Evolutionary conservation across 2,113 vertebrate genomes (phyloP).

Genomic region (Megaleporinus macrocephalus): DNA sequence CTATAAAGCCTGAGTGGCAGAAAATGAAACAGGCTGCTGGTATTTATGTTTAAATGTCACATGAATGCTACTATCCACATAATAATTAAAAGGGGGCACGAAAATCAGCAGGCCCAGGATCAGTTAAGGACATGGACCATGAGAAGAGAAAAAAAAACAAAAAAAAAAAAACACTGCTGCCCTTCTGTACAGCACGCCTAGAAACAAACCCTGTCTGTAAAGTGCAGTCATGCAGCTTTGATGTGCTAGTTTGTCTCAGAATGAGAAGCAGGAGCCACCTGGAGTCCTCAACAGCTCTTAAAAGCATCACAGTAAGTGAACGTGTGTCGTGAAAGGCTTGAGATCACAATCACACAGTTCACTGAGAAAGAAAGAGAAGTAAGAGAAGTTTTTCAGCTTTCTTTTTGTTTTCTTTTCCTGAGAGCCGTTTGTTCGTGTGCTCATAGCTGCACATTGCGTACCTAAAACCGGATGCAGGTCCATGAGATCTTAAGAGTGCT

Average conservation of each 20-base stretch:
- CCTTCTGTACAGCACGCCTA: no score
- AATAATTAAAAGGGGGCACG: no score
- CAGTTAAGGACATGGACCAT: no score
- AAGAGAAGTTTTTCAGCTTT: no score
- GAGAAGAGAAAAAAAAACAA: background rate
- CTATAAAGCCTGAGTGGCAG: no score
- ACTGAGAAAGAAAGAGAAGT: background rate
- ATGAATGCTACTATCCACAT: background rate
- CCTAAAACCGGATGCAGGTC: background rate
- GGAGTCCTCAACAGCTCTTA: background rate
- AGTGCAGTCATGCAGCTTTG: no score
- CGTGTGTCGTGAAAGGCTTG: slow-evolving; percentile 60
- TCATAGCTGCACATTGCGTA: background rate
- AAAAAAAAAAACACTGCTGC: no score
- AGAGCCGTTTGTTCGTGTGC: background rate
- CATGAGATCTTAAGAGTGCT: no score
- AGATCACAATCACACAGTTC: background rate
- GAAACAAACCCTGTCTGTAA: no score
- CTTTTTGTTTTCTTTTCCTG: background rate
- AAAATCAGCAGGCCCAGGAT: no score
- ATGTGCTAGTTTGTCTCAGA: background rate
- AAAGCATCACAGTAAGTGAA: slow-evolving; percentile 63
- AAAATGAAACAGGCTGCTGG: no score
- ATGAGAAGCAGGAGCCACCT: background rate
- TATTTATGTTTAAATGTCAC: no score